These are phyloP conservation scores for Hippocampus barbouri DNA, from an alignment of 2,113 vertebrate species.

Conservation along the genomic window DNA sequence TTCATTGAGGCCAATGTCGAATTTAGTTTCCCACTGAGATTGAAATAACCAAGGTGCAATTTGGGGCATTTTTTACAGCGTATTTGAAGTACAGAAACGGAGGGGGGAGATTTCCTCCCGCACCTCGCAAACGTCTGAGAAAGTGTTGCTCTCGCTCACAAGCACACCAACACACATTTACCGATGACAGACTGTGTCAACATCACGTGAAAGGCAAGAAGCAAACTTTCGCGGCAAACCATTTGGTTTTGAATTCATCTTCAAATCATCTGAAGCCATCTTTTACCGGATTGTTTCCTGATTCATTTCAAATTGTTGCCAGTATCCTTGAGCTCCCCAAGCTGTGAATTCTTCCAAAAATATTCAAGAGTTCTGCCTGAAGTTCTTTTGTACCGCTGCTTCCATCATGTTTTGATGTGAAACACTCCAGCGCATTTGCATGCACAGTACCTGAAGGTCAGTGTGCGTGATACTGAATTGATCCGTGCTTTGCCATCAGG, in stretches of 20 bases:
- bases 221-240: neutral
- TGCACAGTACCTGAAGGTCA: constrained; percentile 15
- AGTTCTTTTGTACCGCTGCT: constrained; percentile 36
- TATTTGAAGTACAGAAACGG: constrained; percentile 48
- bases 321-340: constrained; percentile 7
- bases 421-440: constrained; percentile 7
- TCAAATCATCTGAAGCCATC: neutral
- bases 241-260: neutral
- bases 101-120: constrained; percentile 21
- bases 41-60: constrained; percentile 60
- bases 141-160: constrained; percentile 21
- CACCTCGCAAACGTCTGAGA: constrained; percentile 52
- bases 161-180: constrained; percentile 5
- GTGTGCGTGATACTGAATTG: neutral
- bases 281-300: neutral
- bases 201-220: constrained; percentile 8
- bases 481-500: constrained; percentile 4
- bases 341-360: neutral
- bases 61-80: constrained; percentile 54
- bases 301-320: neutral
- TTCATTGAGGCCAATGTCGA: constrained; percentile 52
- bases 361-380: constrained; percentile 26
- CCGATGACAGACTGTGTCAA: constrained; percentile 26
- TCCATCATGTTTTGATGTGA: constrained; percentile 29
- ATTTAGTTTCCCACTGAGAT: constrained; percentile 54